Percentiles rank a stretch among this genome's conserved stretches.
These are phyloP conservation scores for Leuciscus idus DNA, from an alignment of 2,113 vertebrate species.

Conservation along the genomic window DNA sequence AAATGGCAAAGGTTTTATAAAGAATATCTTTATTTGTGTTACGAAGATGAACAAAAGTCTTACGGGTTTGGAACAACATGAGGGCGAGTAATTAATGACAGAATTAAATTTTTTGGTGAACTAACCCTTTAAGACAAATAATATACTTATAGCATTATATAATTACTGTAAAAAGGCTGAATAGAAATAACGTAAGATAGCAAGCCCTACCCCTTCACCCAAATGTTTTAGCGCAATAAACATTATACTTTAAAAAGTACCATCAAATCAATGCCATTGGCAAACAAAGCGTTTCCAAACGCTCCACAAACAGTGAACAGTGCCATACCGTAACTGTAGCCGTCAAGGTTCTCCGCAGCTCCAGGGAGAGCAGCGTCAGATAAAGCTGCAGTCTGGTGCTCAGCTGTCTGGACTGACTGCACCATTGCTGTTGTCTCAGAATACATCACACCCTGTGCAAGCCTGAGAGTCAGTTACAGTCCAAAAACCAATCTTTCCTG, in stretches of 20 bases:
- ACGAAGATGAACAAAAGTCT: too few relatives aligned
- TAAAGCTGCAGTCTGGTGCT: constrained; percentile 49
- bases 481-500: neutral
- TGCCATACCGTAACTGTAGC: constrained; percentile 66
- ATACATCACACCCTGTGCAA: constrained; percentile 57
- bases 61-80: too few relatives aligned
- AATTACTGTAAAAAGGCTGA: too few relatives aligned
- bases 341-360: constrained; percentile 56
- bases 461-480: constrained; percentile 4
- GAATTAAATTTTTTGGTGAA: too few relatives aligned
- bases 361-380: constrained; percentile 49
- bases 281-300: neutral
- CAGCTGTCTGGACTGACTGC: constrained; percentile 50
- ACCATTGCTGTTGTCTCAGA: constrained; percentile 56
- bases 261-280: neutral
- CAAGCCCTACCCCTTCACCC: too few relatives aligned
- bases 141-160: too few relatives aligned
- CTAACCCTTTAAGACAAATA: too few relatives aligned
- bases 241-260: neutral
- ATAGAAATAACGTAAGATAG: too few relatives aligned
- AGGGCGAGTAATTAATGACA: too few relatives aligned
- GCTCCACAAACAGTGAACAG: neutral
- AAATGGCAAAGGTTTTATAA: too few relatives aligned
- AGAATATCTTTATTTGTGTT: too few relatives aligned
- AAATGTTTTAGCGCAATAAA: too few relatives aligned